A percentile compares a stretch with the other conserved stretches of the same genome.
Evolutionary conservation across 2,113 vertebrate genomes (phyloP).

Genomic region (Campylomormyrus numenius): DNA sequence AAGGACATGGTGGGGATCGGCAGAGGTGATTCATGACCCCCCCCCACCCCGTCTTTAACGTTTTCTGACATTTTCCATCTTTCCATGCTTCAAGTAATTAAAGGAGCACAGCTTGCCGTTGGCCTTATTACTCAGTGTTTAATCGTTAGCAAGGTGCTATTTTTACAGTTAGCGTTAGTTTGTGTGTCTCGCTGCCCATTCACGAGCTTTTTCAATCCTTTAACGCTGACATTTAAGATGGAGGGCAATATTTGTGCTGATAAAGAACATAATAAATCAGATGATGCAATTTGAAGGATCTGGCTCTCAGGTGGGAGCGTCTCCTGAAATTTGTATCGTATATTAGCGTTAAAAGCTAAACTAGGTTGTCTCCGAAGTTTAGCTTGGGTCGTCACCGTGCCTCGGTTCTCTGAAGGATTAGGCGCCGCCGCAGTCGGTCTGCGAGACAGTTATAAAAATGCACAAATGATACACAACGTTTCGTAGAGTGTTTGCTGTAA

Average conservation of each 20-base stretch:
- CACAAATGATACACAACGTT: background rate
- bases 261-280: background rate
- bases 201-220: background rate
- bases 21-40: background rate
- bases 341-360: background rate
- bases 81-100: background rate
- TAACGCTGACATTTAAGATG: background rate
- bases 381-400: background rate
- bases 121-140: slow-evolving; percentile 8
- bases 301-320: background rate
- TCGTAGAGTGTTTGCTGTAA: background rate
- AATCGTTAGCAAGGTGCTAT: slow-evolving; percentile 3
- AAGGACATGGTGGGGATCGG: background rate
- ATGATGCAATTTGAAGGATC: background rate
- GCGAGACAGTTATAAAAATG: background rate
- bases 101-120: background rate
- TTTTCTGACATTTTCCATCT: background rate
- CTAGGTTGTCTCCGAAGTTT: background rate
- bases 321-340: background rate
- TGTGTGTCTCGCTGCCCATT: background rate
- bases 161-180: background rate
- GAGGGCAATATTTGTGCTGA: background rate
- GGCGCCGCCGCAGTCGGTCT: background rate
- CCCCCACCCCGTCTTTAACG: background rate
- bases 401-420: background rate